Evolutionary conservation across 2,888 invertebrate genomes (phyloP), one percentile per base, ranked within the genome.

Genomic region (Apocheima hispidaria): DNA sequence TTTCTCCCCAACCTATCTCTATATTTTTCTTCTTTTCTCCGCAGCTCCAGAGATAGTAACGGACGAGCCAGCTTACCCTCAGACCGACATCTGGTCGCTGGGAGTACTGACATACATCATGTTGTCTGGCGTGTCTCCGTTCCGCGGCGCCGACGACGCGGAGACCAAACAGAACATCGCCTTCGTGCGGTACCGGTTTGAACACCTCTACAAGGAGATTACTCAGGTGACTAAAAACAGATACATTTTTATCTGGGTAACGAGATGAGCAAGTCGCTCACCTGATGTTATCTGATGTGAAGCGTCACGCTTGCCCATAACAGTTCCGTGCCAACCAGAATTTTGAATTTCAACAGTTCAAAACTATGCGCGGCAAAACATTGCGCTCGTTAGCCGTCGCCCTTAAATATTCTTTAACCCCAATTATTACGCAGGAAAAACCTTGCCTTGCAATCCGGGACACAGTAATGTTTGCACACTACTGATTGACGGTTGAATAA

Each of bases 41-140:
- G 7, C 90, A 95, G 96, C 99, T 6, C 99, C 99, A 0, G 99
- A 99, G 88, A 95, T 98, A 65, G 89, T 98, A 48, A 95, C 95
- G 80, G 96, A 97, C 81, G 98, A 98, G 86, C 95, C 96, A 5
- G 96, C 98, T 30, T 97, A 96, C 85, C 96, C 96, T 1, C 97
- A 98, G 84, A 96, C 97, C 2, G 99, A 99, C 88, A 96, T 99
- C 75, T 99, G 99, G 99, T 96, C 97, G 18, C 94, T 99, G 51
- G 99, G 99, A 53, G 97, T 97, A 10, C 92, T 99, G 5, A 94
- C 97, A 0, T 99, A 99, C 90, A 94, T 99, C 41, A 94, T 99
- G 92, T 89, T 99, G 69, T 98, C 98, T 3, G 99, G 99, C 14
- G 95, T 95, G 60, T 96, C 98, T 54, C 98, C 99, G 46, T 99